Percentiles rank a stretch among this genome's conserved stretches.
Evolutionary conservation across 92 coral and sea anemone species (phyloP).

Genomic region (Meandrina meandrites): DNA sequence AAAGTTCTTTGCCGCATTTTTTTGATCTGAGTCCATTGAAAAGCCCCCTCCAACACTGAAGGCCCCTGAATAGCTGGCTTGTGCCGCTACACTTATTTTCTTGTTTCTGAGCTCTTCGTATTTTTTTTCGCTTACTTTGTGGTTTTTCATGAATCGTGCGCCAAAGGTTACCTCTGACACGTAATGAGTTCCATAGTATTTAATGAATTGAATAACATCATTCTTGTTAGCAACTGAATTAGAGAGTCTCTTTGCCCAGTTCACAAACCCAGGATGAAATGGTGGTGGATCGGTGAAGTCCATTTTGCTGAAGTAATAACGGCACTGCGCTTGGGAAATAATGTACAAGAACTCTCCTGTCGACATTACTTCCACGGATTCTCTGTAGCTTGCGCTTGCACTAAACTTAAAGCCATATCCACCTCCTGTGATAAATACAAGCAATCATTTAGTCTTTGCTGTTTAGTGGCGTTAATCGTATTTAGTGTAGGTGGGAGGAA

Average conservation of each 20-base stretch:
- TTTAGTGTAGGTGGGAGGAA: no score
- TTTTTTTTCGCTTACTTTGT: conserved; percentile 58
- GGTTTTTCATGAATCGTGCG: conserved; percentile 63
- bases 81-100: conserved; percentile 59
- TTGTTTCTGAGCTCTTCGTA: conserved; percentile 42
- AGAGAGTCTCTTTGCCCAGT: conserved; percentile 59
- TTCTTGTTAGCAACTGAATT: conserved; percentile 22
- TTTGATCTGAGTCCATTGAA: conserved; percentile 43
- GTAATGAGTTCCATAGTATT: conserved; percentile 75
- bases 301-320: conserved; percentile 66
- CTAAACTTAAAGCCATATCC: conserved; percentile 60
- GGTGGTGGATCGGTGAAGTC: conserved; percentile 66
- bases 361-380: conserved; percentile 55
- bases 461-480: no score
- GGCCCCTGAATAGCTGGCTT: conserved; percentile 62
- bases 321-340: conserved; percentile 65
- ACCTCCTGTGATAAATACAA: conserved; percentile 40
- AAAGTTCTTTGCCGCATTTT: conserved; percentile 44
- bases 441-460: no score
- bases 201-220: conserved; percentile 48
- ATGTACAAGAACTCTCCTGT: conserved; percentile 67
- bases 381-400: conserved; percentile 68
- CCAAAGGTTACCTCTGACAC: conserved; percentile 65
- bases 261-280: conserved; percentile 69
- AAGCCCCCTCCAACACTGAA: conserved; percentile 64